Evolutionary conservation across 1,140 invertebrate genomes (phyloP).

Genomic region (Proctacanthus coquilletti): DNA sequence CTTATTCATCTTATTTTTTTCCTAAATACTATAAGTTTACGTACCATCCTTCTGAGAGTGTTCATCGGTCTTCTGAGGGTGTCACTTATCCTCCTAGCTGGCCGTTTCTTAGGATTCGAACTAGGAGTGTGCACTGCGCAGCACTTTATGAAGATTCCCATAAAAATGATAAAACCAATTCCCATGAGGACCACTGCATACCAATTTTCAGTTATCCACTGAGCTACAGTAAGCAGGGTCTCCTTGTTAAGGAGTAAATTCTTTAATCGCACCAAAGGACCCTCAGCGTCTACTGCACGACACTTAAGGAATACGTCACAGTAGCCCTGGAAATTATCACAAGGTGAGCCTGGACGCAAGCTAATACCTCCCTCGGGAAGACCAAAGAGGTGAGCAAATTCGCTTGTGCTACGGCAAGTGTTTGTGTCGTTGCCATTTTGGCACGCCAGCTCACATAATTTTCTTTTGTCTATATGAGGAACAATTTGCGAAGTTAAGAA

Average conservation of each 20-base stretch:
- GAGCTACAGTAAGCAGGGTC: slow-evolving; percentile 69
- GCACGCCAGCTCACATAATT: slow-evolving; percentile 91
- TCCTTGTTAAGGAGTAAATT: slow-evolving; percentile 89
- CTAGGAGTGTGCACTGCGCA: slow-evolving; percentile 98
- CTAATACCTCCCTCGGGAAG: slow-evolving; percentile 74
- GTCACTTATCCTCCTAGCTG: slow-evolving; percentile 70
- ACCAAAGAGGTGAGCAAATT: slow-evolving; percentile 57
- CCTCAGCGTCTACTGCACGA: slow-evolving; percentile 93
- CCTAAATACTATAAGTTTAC: slow-evolving; percentile 5
- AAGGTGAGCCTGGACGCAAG: slow-evolving; percentile 84
- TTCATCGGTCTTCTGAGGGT: slow-evolving; percentile 78
- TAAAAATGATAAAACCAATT: slow-evolving; percentile 81
- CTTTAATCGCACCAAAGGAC: slow-evolving; percentile 89
- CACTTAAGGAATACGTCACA: slow-evolving; percentile 98
- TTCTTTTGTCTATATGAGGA: slow-evolving; percentile 64
- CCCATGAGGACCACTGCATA: slow-evolving; percentile 89
- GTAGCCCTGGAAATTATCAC: slow-evolving; percentile 96
- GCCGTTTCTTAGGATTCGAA: slow-evolving; percentile 85
- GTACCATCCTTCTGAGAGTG: slow-evolving; percentile 62
- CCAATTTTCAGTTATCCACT: slow-evolving; percentile 91
- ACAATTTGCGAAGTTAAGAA: slow-evolving; percentile 77
- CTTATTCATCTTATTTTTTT: too few species aligned
- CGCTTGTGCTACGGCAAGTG: slow-evolving; percentile 75
- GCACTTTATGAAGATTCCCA: slow-evolving; percentile 98
- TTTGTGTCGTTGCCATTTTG: slow-evolving; percentile 61